These are phyloP conservation scores for Acrobasis consociella DNA, from an alignment of 2,888 invertebrate species.

Conservation along the genomic window DNA sequence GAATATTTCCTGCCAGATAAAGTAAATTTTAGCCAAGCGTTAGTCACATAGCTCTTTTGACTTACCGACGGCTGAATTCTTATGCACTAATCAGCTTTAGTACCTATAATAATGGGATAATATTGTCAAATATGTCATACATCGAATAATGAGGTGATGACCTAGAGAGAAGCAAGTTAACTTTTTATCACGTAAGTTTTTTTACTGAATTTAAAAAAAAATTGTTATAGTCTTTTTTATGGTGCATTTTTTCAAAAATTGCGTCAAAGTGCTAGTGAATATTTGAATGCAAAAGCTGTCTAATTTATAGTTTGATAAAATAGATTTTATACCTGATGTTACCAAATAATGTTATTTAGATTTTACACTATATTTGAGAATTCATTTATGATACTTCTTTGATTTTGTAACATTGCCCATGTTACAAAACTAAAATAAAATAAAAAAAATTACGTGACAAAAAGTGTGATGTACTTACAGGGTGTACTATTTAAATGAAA, in stretches of 20 bases:
- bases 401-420: too few relatives aligned
- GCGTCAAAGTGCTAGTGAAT: too few relatives aligned
- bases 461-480: too few relatives aligned
- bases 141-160: neutral
- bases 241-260: too few relatives aligned
- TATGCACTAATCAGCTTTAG: slow-evolving; percentile 64
- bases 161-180: neutral
- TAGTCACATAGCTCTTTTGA: slow-evolving; percentile 31
- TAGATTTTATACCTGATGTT: too few relatives aligned
- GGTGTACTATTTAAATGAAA: neutral
- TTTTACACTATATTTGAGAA: too few relatives aligned
- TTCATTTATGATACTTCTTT: too few relatives aligned
- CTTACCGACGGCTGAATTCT: slow-evolving; percentile 49
- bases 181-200: slow-evolving; percentile 15
- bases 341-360: too few relatives aligned
- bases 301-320: too few relatives aligned
- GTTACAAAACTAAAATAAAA: too few relatives aligned
- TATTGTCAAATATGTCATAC: slow-evolving; percentile 22
- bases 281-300: too few relatives aligned
- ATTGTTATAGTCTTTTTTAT: too few relatives aligned
- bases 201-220: neutral
- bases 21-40: slow-evolving; percentile 23
- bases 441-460: neutral
- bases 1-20: slow-evolving; percentile 42
- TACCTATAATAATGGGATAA: slow-evolving; percentile 58